phyloP scores from a whole-genome alignment of 2,113 vertebrate genomes.

The Ailuropoda melanoleuca region DNA sequence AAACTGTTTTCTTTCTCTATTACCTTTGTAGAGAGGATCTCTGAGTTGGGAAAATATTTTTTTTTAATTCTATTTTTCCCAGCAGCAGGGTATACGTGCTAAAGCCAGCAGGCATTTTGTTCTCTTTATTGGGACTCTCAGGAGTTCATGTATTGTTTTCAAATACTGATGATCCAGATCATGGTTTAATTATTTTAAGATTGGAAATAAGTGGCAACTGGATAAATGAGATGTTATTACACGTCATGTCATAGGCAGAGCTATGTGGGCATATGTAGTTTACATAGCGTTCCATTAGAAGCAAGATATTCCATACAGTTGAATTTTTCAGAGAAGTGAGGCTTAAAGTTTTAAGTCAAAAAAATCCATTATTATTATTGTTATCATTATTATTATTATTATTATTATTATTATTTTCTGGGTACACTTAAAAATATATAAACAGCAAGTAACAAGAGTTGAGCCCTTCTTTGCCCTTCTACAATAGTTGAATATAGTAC shows the following conservation, averaged over 20 bases:
- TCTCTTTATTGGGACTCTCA: not conserved
- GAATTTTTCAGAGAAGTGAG: not conserved
- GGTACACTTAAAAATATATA: not conserved
- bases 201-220: not conserved
- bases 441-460: not conserved
- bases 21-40: not conserved
- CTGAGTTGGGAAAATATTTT: not conserved
- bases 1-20: not conserved
- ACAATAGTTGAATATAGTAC: not conserved
- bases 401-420: not conserved
- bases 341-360: not conserved
- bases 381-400: not conserved
- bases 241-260: not conserved
- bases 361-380: not conserved
- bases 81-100: not conserved
- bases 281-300: not conserved
- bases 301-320: not conserved
- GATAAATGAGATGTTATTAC: not conserved
- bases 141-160: not conserved
- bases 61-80: not conserved
- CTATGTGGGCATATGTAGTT: not conserved
- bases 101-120: not conserved
- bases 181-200: not conserved
- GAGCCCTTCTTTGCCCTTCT: not conserved
- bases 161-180: not conserved